Base-by-base conservation (phyloP, 2,797 vertebrate genomes). In the Myiotriccus ornatus region DNA sequence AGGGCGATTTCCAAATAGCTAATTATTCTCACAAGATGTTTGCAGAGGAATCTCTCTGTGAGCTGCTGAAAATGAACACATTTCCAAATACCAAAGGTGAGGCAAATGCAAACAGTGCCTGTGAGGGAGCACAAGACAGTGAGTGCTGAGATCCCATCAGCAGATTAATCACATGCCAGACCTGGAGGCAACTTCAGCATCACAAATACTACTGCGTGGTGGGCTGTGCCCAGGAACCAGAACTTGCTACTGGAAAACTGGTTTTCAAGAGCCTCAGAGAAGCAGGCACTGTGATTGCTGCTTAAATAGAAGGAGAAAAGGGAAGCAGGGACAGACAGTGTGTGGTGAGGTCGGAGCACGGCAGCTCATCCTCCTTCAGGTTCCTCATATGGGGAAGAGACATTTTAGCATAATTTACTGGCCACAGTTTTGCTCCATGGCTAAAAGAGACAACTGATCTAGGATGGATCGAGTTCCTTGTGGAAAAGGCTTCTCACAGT, bases 31-130 rank as follows among this genome's bases (percentile, higher is more conserved):
- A 18, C 37, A 71, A 65, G 76, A 19, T 89, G 49, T 91, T 95
- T 89, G 77, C 78, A 71, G 32, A 88, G 43, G 39, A 89, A 87
- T 78, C 46, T 79, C 77, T 91, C 82, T 56, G 63, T 1, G 7
- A 83, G 65, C 68, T 24, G 63, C 56, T 46, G 90, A 89, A 94
- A 90, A 90, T 71, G 41, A 74, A 65, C 87, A 65, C 28, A 15
- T 89, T 95, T 94, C 79, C 69, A 89, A 89, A 95, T 93, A 86
- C 43, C 89, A 79, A 71, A 94, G 86, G 89, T 73, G 90, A 97
- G 65, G 80, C 49, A 65, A 56, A 67, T 80, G 82, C 91, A 91
- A 90, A 81, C 43, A 41, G 18, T 53, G 86, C 76, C 89, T 90
- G 27, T 28, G 82, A 93, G 80, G 63, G 49, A 93, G 87, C 76